A percentile compares a stretch with the other conserved stretches of the same genome.
Evolutionary conservation across 2,888 invertebrate species (phyloP).

Genomic region (Cephus spinipes): DNA sequence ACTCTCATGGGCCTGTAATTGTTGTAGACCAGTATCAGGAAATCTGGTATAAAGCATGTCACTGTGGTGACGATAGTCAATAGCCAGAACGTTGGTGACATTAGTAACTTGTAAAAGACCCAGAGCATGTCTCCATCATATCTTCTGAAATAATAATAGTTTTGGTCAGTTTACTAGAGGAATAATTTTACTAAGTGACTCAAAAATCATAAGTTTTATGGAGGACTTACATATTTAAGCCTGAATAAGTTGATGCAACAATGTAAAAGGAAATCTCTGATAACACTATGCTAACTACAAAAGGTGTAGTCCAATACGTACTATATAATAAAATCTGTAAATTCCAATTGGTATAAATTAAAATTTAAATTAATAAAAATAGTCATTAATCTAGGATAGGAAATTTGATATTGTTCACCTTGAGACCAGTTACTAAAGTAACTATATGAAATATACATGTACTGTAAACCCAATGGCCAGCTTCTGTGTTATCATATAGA

Average conservation of each 20-base stretch:
- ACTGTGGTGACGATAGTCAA: conserved; percentile 69
- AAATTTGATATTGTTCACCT: conserved; percentile 36
- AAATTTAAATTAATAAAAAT: background rate
- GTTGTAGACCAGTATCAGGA: conserved; percentile 45
- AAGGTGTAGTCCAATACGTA: conserved; percentile 72
- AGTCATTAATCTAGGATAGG: background rate
- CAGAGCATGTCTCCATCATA: conserved; percentile 71
- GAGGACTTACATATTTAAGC: conserved; percentile 72
- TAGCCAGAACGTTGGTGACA: conserved; percentile 73
- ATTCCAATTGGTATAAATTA: conserved; percentile 16
- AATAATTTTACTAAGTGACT: background rate
- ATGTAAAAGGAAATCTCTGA: conserved; percentile 72
- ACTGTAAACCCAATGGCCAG: conserved; percentile 68
- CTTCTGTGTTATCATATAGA: conserved; percentile 68
- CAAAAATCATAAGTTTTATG: background rate
- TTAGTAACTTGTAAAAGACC: conserved; percentile 73
- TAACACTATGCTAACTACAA: conserved; percentile 70
- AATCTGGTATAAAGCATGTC: conserved; percentile 72
- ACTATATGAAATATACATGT: conserved; percentile 55
- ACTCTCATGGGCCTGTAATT: conserved; percentile 40
- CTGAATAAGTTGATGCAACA: conserved; percentile 72
- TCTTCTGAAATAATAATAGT: conserved; percentile 51
- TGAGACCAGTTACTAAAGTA: conserved; percentile 50
- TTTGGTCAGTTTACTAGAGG: conserved; percentile 10
- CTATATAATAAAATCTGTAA: conserved; percentile 63